phyloP scores from a whole-genome alignment of 1,140 invertebrate species.

The Drosophila saltans region DNA sequence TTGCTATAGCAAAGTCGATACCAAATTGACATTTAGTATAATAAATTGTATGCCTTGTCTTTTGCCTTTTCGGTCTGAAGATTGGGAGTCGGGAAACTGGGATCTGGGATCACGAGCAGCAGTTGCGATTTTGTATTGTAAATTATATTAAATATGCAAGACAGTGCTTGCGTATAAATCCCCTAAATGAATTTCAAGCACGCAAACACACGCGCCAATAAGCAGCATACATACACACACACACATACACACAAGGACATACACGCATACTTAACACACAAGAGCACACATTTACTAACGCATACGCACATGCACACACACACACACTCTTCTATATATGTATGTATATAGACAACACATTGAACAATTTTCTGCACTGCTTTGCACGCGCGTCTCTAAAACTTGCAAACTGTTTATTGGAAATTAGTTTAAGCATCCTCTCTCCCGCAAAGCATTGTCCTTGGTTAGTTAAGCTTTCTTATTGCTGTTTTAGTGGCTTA shows the following conservation, averaged over 20 bases:
- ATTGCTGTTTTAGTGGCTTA: conserved; percentile 56
- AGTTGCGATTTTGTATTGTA: conserved; percentile 54
- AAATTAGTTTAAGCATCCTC: conserved; percentile 69
- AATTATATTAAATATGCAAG: conserved; percentile 81
- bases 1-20: conserved; percentile 63
- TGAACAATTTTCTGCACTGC: conserved; percentile 51
- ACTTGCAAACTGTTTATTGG: conserved; percentile 69
- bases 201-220: conserved; percentile 75
- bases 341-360: conserved; percentile 5
- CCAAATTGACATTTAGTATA: conserved; percentile 78
- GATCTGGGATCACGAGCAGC: conserved; percentile 20
- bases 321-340: conserved; percentile 14
- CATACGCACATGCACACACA: conserved; percentile 29
- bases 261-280: conserved; percentile 15
- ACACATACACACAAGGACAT: conserved; percentile 23
- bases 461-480: conserved; percentile 41
- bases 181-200: conserved; percentile 80
- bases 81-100: conserved; percentile 12
- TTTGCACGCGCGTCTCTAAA: conserved; percentile 59
- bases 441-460: conserved; percentile 19
- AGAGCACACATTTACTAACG: too few relatives aligned
- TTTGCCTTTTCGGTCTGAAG: conserved; percentile 34
- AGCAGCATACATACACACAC: conserved; percentile 35
- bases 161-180: conserved; percentile 77
- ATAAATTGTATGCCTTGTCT: conserved; percentile 65